Evolutionary conservation across 2,797 vertebrate species (phyloP).

Genomic region (Myoxocephalus aenaeus): DNA sequence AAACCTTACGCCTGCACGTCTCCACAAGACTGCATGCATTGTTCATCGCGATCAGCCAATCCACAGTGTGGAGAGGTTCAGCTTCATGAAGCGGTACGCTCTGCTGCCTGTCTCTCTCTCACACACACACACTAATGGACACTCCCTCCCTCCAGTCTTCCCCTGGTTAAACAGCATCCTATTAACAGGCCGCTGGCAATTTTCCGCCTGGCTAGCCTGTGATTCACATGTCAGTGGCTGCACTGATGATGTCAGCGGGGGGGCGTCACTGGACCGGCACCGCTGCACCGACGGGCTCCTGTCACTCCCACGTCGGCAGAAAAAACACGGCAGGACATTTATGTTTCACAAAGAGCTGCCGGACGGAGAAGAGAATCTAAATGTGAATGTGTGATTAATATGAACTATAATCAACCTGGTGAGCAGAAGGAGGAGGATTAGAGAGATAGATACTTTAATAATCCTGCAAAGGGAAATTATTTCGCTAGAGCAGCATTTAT

Average conservation of each 20-base stretch:
- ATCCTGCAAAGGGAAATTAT: no score
- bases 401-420: neutral
- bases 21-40: neutral
- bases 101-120: neutral
- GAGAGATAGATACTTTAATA: no score
- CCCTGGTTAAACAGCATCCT: conserved; percentile 67
- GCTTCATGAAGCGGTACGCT: conserved; percentile 19
- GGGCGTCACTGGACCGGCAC: neutral
- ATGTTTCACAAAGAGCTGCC: conserved; percentile 6
- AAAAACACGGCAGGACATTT: conserved; percentile 9
- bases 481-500: no score
- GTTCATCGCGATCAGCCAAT: neutral
- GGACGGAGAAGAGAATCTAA: neutral
- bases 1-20: neutral
- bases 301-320: conserved; percentile 10
- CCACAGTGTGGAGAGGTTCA: conserved; percentile 13
- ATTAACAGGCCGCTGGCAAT: conserved; percentile 71
- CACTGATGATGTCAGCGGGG: conserved; percentile 52
- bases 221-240: conserved; percentile 68
- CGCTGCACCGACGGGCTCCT: conserved; percentile 10
- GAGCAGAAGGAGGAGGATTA: no score
- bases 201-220: conserved; percentile 70
- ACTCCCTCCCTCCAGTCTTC: conserved; percentile 27
- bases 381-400: neutral
- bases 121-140: conserved; percentile 18